Evolutionary conservation across 2,888 invertebrate genomes (phyloP).

Genomic region (Copidosoma aretas): DNA sequence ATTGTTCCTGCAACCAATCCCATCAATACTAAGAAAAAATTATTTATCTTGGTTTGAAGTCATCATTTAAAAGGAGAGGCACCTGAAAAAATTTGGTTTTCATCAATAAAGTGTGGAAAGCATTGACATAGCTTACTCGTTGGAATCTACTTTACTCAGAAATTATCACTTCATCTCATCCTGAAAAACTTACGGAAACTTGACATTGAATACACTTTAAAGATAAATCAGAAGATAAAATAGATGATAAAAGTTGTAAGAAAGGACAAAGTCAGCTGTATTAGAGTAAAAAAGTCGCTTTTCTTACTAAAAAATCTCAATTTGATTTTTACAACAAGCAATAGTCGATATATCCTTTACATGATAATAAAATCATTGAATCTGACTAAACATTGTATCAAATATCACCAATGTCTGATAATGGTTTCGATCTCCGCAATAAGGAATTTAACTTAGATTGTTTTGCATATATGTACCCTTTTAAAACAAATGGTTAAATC

Average conservation of each 20-base stretch:
- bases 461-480: slow-evolving; percentile 44
- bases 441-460: slow-evolving; percentile 43
- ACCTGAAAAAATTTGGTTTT: slow-evolving; percentile 40
- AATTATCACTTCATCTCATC: no score
- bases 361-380: slow-evolving; percentile 42
- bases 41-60: slow-evolving; percentile 51
- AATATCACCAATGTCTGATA: slow-evolving; percentile 43
- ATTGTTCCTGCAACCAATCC: slow-evolving; percentile 47
- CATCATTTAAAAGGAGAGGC: slow-evolving; percentile 48
- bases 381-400: slow-evolving; percentile 44
- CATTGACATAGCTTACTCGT: no score
- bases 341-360: slow-evolving; percentile 41
- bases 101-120: neutral
- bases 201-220: no score
- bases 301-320: neutral
- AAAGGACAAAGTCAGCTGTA: neutral
- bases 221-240: neutral
- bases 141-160: no score
- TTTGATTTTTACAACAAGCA: slow-evolving; percentile 32
- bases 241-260: neutral
- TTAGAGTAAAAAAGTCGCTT: neutral
- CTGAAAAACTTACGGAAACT: no score
- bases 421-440: slow-evolving; percentile 40
- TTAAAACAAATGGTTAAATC: slow-evolving; percentile 42
- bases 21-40: slow-evolving; percentile 46